Base-by-base conservation (phyloP, 2,113 vertebrate genomes). In the Engystomops pustulosus region DNA sequence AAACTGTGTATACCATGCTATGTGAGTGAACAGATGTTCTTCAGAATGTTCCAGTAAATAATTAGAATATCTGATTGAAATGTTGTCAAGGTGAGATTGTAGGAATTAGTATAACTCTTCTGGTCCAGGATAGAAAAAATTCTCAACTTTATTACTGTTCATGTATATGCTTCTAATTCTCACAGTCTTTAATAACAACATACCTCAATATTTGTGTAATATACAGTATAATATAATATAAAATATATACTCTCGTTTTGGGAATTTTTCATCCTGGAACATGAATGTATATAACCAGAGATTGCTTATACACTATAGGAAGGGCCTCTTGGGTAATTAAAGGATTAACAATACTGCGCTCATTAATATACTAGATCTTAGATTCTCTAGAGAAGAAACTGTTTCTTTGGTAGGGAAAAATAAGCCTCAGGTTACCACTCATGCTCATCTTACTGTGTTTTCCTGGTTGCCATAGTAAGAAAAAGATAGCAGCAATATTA, bases 21-120 rank as follows among this genome's bases (percentile, higher is more conserved):
- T 72, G 38, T 15, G 65, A 68, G 15, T 20, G 32, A 68, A 68
- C 65, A 68, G 27, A 68, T 68, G 65, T 68, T 68, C 27, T 20
- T 23, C 27, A 68, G 14, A 68, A 68, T 68, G 15, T 6, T 36
- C 17, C 27, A 36, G n/a, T n/a, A n/a, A 65, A 68, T 36, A 68
- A 30, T 12, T 3, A 27, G 1, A 32, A 34, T 18, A 17, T 67
- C 11, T 68, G 15, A 68, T 68, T 34, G 14, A 2, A 34, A 68
- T 68, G 32, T 68, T 68, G 27, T 32, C 5, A 34, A 5, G 10
- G 30, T 17, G 27, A 65, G 27, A 65, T 14, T 65, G 27, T 34
- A 34, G 62, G 6, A 17, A 30, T 32, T 15, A 32, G 27, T 15
- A 32, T 2, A 32, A 17, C 14, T 34, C 62, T 32, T 32, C 15